phyloP scores from a whole-genome alignment of 2,113 vertebrate species.

The Madoqua kirkii region DNA sequence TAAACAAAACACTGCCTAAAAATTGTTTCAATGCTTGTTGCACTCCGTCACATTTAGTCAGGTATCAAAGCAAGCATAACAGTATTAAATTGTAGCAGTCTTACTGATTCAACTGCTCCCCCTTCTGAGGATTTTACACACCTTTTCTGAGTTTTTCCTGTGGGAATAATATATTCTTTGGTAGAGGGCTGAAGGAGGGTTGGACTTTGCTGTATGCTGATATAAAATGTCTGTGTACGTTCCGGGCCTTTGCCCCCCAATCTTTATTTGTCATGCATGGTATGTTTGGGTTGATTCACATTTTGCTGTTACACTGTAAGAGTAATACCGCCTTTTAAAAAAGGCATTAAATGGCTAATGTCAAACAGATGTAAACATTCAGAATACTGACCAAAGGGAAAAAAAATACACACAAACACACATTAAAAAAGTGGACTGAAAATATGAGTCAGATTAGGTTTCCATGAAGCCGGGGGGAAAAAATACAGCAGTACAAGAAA shows the following conservation, averaged over 20 bases:
- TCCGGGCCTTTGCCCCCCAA: conserved; percentile 65
- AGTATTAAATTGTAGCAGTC: conserved; percentile 76
- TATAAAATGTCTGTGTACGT: conserved; percentile 72
- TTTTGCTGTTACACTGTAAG: conserved; percentile 80
- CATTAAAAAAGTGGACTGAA: conserved; percentile 72
- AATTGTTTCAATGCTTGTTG: conserved; percentile 75
- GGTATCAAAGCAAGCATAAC: conserved; percentile 81
- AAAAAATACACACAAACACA: conserved; percentile 62
- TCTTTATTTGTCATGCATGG: conserved; percentile 75
- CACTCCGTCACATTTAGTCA: conserved; percentile 77
- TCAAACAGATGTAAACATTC: conserved; percentile 88
- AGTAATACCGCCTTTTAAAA: conserved; percentile 78
- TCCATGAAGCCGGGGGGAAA: conserved; percentile 71
- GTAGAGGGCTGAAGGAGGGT: conserved; percentile 86
- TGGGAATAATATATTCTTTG: conserved; percentile 86
- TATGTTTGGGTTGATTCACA: conserved; percentile 78
- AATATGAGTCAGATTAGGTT: conserved; percentile 74
- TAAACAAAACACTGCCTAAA: conserved; percentile 86
- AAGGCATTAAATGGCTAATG: conserved; percentile 86
- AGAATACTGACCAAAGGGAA: conserved; percentile 82
- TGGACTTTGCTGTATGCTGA: conserved; percentile 76
- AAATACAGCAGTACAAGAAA: conserved; percentile 83
- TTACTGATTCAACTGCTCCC: conserved; percentile 75
- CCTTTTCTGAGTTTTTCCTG: conserved; percentile 79
- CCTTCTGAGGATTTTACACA: conserved; percentile 83